These are phyloP conservation scores for Maniola jurtina DNA, from an alignment of 1,140 invertebrate genomes.

Conservation along the genomic window DNA sequence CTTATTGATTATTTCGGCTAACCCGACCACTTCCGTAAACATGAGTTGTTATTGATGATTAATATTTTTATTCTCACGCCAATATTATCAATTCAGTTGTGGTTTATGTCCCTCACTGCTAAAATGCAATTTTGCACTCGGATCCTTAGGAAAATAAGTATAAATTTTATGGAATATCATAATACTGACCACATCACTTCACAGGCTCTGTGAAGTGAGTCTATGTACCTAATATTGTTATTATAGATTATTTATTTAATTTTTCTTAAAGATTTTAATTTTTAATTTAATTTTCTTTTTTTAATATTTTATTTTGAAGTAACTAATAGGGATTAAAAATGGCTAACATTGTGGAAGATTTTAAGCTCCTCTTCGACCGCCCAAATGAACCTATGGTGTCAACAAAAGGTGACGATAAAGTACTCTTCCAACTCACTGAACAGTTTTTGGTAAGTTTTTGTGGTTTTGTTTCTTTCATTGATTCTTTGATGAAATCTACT, in stretches of 20 bases:
- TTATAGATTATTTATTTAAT: neutral
- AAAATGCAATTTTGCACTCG: constrained; percentile 17
- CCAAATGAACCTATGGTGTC: constrained; percentile 68
- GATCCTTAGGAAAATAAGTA: constrained; percentile 4
- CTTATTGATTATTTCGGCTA: no score
- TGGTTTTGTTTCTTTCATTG: no score
- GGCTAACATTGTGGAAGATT: constrained; percentile 41
- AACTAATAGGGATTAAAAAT: constrained; percentile 33
- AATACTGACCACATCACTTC: constrained; percentile 10
- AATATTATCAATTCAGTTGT: constrained; percentile 1
- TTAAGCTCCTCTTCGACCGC: constrained; percentile 70
- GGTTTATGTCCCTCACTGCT: neutral
- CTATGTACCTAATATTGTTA: neutral
- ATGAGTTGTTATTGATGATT: neutral
- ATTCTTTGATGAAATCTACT: no score
- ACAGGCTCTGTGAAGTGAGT: constrained; percentile 49
- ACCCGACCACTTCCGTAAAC: neutral
- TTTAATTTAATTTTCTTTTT: no score
- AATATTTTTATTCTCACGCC: constrained; percentile 3
- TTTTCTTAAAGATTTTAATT: neutral
- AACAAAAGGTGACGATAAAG: constrained; percentile 66
- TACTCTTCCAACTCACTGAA: constrained; percentile 60
- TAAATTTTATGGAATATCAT: neutral
- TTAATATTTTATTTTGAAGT: neutral
- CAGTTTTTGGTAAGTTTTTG: constrained; percentile 64